These are phyloP conservation scores for Hyla sarda DNA, from an alignment of 2,113 vertebrate species.

Conservation along the genomic window DNA sequence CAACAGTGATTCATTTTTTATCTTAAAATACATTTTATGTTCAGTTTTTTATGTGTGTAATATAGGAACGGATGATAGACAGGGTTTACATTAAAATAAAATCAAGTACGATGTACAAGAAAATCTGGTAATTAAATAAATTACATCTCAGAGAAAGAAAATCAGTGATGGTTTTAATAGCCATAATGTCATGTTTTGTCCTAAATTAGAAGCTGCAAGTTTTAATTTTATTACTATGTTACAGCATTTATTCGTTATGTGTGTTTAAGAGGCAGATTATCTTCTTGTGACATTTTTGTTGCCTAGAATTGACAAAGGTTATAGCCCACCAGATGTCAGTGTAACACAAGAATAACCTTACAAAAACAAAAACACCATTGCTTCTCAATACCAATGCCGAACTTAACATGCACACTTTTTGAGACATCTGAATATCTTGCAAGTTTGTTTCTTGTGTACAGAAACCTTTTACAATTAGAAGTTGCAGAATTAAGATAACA, in stretches of 20 bases:
- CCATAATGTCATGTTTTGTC: no score
- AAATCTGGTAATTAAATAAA: no score
- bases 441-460: background rate
- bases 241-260: background rate
- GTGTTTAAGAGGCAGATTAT: background rate
- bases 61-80: no score
- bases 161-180: no score
- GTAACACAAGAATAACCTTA: conserved; percentile 28
- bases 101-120: no score
- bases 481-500: background rate
- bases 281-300: background rate
- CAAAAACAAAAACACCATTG: background rate
- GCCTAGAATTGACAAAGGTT: conserved; percentile 3
- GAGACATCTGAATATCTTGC: background rate
- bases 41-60: no score
- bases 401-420: background rate
- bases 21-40: no score
- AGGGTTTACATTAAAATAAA: no score
- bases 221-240: background rate
- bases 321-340: conserved; percentile 54
- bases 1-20: no score
- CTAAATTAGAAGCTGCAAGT: no score
- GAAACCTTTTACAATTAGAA: background rate
- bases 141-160: no score
- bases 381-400: background rate